These are phyloP conservation scores for Falco rusticolus DNA, from an alignment of 2,797 vertebrate genomes.

Conservation along the genomic window DNA sequence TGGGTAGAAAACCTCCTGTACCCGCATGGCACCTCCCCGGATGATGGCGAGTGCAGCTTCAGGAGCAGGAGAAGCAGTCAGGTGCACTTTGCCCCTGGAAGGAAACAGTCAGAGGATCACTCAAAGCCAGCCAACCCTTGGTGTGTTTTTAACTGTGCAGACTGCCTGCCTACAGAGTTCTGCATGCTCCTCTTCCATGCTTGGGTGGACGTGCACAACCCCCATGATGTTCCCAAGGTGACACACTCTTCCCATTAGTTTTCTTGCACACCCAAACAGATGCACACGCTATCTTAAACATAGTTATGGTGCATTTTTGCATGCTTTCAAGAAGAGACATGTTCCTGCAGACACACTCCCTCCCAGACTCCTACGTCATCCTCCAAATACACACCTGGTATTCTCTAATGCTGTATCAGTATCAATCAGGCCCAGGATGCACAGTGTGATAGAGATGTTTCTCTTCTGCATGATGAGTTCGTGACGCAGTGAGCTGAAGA, in stretches of 20 bases:
- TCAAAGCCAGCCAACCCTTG: neutral
- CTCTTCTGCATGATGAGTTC: conserved; percentile 85
- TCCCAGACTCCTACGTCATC: neutral
- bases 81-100: conserved; percentile 70
- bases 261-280: neutral
- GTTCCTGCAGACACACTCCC: neutral
- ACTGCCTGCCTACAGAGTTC: neutral
- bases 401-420: conserved; percentile 79
- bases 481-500: conserved; percentile 82
- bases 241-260: neutral
- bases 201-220: neutral
- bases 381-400: conserved; percentile 74
- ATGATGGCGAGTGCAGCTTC: conserved; percentile 86
- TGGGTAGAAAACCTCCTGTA: conserved; percentile 83
- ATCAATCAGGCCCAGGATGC: conserved; percentile 86
- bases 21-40: conserved; percentile 74
- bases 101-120: neutral
- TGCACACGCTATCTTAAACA: neutral
- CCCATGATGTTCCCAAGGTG: neutral
- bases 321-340: neutral
- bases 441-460: conserved; percentile 83
- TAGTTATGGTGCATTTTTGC: no score
- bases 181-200: neutral
- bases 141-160: neutral
- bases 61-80: conserved; percentile 75